Evolutionary conservation across 2,797 vertebrate species (phyloP).

Genomic region (Ataeniobius toweri): DNA sequence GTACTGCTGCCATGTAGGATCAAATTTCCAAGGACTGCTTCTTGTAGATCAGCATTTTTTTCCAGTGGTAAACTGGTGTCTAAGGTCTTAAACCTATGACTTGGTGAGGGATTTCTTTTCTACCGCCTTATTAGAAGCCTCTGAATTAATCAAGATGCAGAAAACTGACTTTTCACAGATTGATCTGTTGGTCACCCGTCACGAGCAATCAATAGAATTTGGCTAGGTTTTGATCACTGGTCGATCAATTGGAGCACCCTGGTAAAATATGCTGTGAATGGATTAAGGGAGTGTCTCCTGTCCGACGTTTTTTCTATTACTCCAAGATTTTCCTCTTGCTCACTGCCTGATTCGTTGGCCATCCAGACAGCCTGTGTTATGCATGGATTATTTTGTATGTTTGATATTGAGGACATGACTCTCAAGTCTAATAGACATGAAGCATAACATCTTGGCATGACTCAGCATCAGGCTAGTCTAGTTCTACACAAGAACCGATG

Average conservation of each 20-base stretch:
- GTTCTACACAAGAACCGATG: conserved; percentile 45
- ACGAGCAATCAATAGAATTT: not conserved
- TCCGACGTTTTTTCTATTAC: not conserved
- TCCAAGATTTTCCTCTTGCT: not conserved
- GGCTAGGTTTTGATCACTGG: not conserved
- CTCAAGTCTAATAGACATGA: conserved; percentile 4
- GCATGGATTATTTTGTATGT: not conserved
- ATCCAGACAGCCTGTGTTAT: not conserved
- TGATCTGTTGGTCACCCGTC: not conserved
- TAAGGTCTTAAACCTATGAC: too few species aligned
- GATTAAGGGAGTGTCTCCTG: not conserved
- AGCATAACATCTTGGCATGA: conserved; percentile 39
- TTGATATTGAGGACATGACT: not conserved
- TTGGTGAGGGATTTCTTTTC: not conserved
- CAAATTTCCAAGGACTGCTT: not conserved
- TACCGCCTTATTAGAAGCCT: too few species aligned
- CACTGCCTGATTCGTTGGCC: not conserved
- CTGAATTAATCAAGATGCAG: too few species aligned
- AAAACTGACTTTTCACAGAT: too few species aligned
- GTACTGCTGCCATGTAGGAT: not conserved
- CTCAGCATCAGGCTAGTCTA: conserved; percentile 58
- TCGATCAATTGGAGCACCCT: not conserved
- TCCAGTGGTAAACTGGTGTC: not conserved
- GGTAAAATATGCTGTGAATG: not conserved
- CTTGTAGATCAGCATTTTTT: not conserved